Evolutionary conservation across 2,113 vertebrate genomes (phyloP), one percentile per base, ranked within the genome.

Genomic region (Phalacrocorax carbo): DNA sequence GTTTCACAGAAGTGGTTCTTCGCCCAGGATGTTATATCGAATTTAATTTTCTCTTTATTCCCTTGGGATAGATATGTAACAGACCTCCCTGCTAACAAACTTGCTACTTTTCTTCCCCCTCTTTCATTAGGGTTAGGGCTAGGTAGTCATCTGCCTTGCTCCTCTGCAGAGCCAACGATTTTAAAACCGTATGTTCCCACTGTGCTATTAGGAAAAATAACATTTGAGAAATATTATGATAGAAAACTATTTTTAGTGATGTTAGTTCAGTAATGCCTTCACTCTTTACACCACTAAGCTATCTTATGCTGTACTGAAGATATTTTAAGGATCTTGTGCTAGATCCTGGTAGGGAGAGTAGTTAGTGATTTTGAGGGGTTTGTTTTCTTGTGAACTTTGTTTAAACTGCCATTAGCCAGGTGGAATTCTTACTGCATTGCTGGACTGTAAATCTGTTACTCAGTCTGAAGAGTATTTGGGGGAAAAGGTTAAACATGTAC

Each of bases 361-460:
- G 44, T 72, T 42, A 52, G 76, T 71, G 48, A 86, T 71, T 92
- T 80, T 88, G 54, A 78, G 57, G 49, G 19, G 7, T 78, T 89
- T 95, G 32, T 68, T 91, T 84, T 54, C 40, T 22, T 84, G 52
- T 96, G 86, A 92, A 91, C 81, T 92, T 91, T 84, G 38, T 72
- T 79, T 93, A 69, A 84, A 91, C 44, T 95, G 73, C 69, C 36
- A 15, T 86, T 86, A 89, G 80, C 83, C 65, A 95, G 94, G 92
- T 88, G 82, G 49, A 82, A 95, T 95, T 94, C 69, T 75, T 92
- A 58, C 62, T 89, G 88, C 40, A 5, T 36, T 88, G 54, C 80
- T 94, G 86, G 83, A 42, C 73, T 95, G 91, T 94, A 94, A 97
- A 95, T 96, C 77, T 97, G 57, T 96, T 95, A 94, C 93, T 94